Base-by-base conservation (phyloP, 2,888 invertebrate genomes). In the Aricia artaxerxes region DNA sequence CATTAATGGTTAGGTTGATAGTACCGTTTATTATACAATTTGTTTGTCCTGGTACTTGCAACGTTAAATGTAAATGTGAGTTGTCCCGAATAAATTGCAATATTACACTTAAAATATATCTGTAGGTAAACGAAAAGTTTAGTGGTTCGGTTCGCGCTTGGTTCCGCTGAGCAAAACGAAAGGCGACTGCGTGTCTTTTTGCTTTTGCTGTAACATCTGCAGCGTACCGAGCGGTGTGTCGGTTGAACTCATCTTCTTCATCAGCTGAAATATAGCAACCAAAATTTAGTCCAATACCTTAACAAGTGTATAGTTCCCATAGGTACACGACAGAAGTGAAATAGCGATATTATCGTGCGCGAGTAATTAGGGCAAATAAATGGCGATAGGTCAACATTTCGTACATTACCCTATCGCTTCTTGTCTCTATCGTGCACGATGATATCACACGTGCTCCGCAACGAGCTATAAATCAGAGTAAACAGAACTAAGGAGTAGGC, bases 211-310 rank as follows among this genome's bases (percentile, higher is more conserved):
- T 84, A 99, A 92, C 96, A 99, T 97, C 87, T 97, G 97, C 79
- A 99, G 95, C 1, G 99, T 99, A 85, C 98, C 98, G 80, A 99
- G 95, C 0, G 99, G 99, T 0, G 99, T 99, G 92, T 99, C 99
- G 16, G 99, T 99, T 2, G 99, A 98, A 85, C 98, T 98, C 99
- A 99, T 99, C 88, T 98, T 97, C 91, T 98, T 98, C 98, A 99
- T 98, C 85, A 99, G 91, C 96, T 97, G 90, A 73, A 88, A 83
- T n/a, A 24, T 57, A 16, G 5, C 61, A n/a, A 24, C 60, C 16
- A 61, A 7, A 24, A 61, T 24, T 24, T 24, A 24, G 24, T 24
- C 0, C 24, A 24, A 24, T 24, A 24, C 24, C 24, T 24, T 24
- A 24, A 24, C 24, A 44, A 44, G 44, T 44, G 44, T 44, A 44